Base-by-base conservation (phyloP, 2,888 invertebrate species). In the Drosophila lacicola region DNA sequence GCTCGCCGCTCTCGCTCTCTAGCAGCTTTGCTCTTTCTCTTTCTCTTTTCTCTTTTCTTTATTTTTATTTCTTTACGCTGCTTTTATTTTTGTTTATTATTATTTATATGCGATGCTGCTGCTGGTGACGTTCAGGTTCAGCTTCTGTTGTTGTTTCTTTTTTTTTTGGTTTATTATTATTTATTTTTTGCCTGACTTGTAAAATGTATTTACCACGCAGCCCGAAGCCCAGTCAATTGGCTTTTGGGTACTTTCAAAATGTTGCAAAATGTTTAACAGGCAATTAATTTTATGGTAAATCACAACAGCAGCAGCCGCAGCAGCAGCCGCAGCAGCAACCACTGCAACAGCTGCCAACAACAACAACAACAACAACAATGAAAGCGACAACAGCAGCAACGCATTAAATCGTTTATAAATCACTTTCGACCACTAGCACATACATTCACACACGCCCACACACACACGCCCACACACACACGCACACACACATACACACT, bases 261-360 rank as follows among this genome's bases (percentile, higher is more conserved):
- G 70, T 57, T 70, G 61, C 74, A 75, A 70, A 75, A 75, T 76
- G 60, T 74, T 78, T 74, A 78, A 78, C 78, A 66, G 80, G 60
- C 84, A 79, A 77, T 80, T 82, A 69, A 72, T 78, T 69, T 64
- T 51, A 55, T 37, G 63, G 45, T 63, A 66, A 64, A 67, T 63
- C 53, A 55, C 51, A 39, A n/a, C 50, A 29, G 17, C 37, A 42
- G 25, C 37, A 61, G 10, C 37, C 45, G 13, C 56, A 50, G n/a
- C 50, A 44, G 17, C 39, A 33, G 36, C n/a, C n/a, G n/a, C 63
- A 41, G 41, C 37, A 47, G 41, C 36, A 21, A n/a, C 36, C 10
- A 13, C 36, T 36, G 36, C 36, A 36, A 36, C 36, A 36, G 13
- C 37, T 47, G 14, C 56, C 34, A 44, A 19, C 39, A 60, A 19